A percentile compares a stretch with the other conserved stretches of the same genome.
phyloP scores from a whole-genome alignment of 2,888 invertebrate species.

The Drosophila mimetica region DNA sequence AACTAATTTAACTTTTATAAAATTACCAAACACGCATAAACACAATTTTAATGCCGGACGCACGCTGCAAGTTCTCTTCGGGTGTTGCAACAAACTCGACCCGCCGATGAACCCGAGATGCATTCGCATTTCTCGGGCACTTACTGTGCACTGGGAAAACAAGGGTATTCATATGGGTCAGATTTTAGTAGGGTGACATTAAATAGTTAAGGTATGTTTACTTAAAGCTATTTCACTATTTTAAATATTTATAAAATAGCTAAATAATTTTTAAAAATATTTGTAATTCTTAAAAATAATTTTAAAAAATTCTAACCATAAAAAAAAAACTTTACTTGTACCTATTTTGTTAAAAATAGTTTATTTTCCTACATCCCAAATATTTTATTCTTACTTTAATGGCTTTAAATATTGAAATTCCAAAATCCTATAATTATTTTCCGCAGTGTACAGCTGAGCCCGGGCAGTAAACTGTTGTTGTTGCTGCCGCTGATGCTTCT shows the following conservation, averaged over 20 bases:
- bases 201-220: background rate
- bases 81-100: slow-evolving; percentile 51
- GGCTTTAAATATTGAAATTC: too few relatives aligned
- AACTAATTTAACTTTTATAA: slow-evolving; percentile 81
- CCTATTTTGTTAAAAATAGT: too few relatives aligned
- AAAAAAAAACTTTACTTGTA: too few relatives aligned
- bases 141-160: slow-evolving; percentile 15
- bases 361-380: too few relatives aligned
- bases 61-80: slow-evolving; percentile 64
- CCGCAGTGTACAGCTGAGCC: slow-evolving; percentile 17
- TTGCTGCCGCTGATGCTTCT: slow-evolving; percentile 40
- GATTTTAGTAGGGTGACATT: background rate
- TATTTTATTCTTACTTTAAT: too few relatives aligned
- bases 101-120: slow-evolving; percentile 33
- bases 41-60: slow-evolving; percentile 81
- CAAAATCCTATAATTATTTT: background rate
- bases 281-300: too few relatives aligned
- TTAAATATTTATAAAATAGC: background rate
- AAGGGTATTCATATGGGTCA: fast-evolving
- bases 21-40: slow-evolving; percentile 80
- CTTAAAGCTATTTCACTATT: background rate
- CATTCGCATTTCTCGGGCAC: slow-evolving; percentile 42
- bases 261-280: too few relatives aligned
- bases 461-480: slow-evolving; percentile 72
- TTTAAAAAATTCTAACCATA: too few relatives aligned